phyloP scores from a whole-genome alignment of 2,888 invertebrate species.

The Elaeidobius kamerunicus region DNA sequence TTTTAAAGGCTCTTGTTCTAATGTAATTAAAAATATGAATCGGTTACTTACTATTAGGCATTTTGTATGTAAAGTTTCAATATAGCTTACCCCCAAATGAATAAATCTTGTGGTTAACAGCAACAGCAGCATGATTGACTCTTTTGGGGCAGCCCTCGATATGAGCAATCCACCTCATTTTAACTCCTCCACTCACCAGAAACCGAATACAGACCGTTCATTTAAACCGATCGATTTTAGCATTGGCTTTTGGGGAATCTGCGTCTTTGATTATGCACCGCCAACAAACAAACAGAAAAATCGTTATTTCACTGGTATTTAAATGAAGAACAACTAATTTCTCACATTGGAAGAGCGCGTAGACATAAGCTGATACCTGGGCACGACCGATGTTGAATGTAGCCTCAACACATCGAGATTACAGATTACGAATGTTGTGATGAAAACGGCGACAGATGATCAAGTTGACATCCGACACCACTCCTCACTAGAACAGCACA shows the following conservation, averaged over 20 bases:
- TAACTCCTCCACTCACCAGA: neutral
- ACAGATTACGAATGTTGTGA: constrained; percentile 20
- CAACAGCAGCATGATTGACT: constrained; percentile 89
- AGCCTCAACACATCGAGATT: no score
- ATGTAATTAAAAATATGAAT: no score
- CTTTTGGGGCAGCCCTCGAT: constrained; percentile 88
- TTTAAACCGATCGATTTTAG: constrained; percentile 1
- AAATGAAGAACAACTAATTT: neutral
- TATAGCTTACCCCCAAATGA: constrained; percentile 72
- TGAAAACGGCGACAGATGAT: constrained; percentile 8
- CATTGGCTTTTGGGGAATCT: constrained; percentile 1
- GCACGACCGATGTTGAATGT: constrained; percentile 7
- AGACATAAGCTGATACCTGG: neutral
- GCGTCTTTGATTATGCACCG: constrained; percentile 9
- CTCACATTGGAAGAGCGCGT: neutral
- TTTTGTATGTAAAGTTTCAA: neutral
- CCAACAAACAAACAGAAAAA: no score
- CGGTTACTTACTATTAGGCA: no score
- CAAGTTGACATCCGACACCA: constrained; percentile 5
- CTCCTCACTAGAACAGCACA: no score
- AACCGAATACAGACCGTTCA: neutral
- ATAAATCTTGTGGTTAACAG: constrained; percentile 75
- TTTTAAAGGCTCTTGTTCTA: no score
- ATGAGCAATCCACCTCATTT: constrained; percentile 81
- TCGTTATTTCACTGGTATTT: constrained; percentile 3